Evolutionary conservation across 1,140 invertebrate species (phyloP).

Genomic region (Cephus cinctus): DNA sequence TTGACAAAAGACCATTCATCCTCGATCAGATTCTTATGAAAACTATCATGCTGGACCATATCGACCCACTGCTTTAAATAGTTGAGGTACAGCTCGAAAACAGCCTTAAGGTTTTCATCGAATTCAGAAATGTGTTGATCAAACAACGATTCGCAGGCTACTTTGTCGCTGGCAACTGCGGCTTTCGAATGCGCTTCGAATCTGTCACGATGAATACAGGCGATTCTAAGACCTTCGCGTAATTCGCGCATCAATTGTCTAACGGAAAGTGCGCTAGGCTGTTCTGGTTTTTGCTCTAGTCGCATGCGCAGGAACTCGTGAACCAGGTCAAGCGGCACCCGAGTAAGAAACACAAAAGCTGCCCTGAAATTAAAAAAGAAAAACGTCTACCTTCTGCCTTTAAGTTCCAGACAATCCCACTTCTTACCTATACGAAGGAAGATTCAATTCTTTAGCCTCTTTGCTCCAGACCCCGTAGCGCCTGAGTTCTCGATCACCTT

Average conservation of each 20-base stretch:
- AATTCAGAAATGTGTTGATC: slow-evolving; percentile 68
- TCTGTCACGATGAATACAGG: slow-evolving; percentile 73
- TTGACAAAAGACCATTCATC: slow-evolving; percentile 80
- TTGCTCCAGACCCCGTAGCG: slow-evolving; percentile 76
- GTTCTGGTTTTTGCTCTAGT: slow-evolving; percentile 78
- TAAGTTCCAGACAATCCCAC: background rate
- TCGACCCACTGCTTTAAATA: slow-evolving; percentile 74
- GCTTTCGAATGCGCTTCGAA: slow-evolving; percentile 70
- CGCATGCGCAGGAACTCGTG: slow-evolving; percentile 84
- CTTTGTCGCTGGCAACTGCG: slow-evolving; percentile 60
- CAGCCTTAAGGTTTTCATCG: slow-evolving; percentile 73
- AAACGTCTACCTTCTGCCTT: slow-evolving; percentile 1
- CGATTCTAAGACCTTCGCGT: slow-evolving; percentile 79
- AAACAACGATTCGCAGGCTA: slow-evolving; percentile 53
- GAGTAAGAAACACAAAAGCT: slow-evolving; percentile 81
- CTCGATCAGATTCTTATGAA: slow-evolving; percentile 76
- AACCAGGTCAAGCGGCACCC: slow-evolving; percentile 80
- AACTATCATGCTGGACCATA: slow-evolving; percentile 66
- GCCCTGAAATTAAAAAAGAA: slow-evolving; percentile 44
- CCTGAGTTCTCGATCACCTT: slow-evolving; percentile 56
- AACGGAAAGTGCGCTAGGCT: slow-evolving; percentile 82
- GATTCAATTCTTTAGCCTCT: slow-evolving; percentile 70
- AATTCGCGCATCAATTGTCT: slow-evolving; percentile 86
- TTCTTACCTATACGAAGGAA: slow-evolving; percentile 73
- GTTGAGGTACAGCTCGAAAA: slow-evolving; percentile 73